Evolutionary conservation across 2,113 vertebrate genomes (phyloP).

Genomic region (Psephotus haematonotus): DNA sequence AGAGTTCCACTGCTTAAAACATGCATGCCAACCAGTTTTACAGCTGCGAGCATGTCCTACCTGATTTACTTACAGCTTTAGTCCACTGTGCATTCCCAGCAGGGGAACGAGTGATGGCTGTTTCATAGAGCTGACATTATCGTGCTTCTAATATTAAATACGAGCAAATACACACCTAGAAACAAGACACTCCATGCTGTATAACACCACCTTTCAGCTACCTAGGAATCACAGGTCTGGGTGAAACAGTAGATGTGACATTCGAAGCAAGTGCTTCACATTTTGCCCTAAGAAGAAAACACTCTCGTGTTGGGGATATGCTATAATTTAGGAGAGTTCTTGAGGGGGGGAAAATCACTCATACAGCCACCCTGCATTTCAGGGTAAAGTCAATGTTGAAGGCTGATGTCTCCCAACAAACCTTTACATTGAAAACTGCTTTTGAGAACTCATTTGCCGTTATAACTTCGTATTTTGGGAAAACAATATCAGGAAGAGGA

Average conservation of each 20-base stretch:
- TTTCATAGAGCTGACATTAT: neutral
- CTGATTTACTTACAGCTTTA: neutral
- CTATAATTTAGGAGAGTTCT: neutral
- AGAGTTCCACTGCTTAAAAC: neutral
- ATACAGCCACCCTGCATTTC: rapidly evolving
- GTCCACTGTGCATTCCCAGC: neutral
- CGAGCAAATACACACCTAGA: neutral
- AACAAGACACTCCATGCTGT: neutral
- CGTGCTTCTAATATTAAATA: neutral
- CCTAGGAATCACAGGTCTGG: neutral
- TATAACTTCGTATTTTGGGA: neutral
- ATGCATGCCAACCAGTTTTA: neutral
- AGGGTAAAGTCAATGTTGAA: neutral
- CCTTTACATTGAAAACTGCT: neutral
- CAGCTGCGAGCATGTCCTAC: neutral
- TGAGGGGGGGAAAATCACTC: too few species aligned
- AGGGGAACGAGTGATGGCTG: neutral
- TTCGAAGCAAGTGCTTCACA: neutral
- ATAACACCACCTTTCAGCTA: neutral
- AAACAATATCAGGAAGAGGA: neutral
- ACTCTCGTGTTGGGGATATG: rapidly evolving
- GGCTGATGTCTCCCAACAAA: neutral
- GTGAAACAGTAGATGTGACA: neutral
- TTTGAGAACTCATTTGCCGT: neutral
- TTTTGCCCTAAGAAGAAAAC: neutral